Percentiles rank a stretch among this genome's conserved stretches.
Conservation (phyloP, 2,888 invertebrate species). For the Agonopterix arenella region DNA sequence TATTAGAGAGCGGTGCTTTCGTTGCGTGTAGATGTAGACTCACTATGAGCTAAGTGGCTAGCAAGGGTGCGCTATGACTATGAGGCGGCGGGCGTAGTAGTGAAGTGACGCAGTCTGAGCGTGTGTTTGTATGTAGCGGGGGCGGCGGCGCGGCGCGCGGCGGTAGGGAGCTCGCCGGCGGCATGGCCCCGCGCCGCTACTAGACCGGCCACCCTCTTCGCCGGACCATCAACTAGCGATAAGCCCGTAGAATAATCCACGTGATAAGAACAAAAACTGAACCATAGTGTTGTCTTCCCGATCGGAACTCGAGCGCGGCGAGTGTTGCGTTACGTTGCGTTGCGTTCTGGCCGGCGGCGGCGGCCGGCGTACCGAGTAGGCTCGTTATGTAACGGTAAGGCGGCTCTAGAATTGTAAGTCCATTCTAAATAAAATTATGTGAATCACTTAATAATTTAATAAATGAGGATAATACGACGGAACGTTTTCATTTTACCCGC, state of each 20-base stretch:
- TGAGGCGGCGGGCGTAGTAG: background rate
- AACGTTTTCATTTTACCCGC: conserved; percentile 44
- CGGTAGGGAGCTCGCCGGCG: conserved; percentile 40
- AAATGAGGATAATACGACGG: conserved; percentile 40
- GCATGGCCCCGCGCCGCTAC: conserved; percentile 65
- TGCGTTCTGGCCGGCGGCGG: conserved; percentile 1
- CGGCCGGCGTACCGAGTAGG: conserved; percentile 10
- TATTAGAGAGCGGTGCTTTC: background rate
- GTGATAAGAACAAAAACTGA: conserved; percentile 22
- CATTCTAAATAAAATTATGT: conserved; percentile 35
- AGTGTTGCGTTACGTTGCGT: conserved; percentile 13
- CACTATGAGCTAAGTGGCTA: conserved; percentile 33
- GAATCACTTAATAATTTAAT: conserved; percentile 43
- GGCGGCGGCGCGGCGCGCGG: conserved; percentile 52
- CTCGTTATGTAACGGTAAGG: conserved; percentile 18
- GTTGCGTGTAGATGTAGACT: background rate
- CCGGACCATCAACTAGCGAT: conserved; percentile 16
- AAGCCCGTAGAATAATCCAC: conserved; percentile 15
- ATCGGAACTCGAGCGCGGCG: conserved; percentile 9
- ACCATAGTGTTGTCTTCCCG: conserved; percentile 17
- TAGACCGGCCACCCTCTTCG: conserved; percentile 26
- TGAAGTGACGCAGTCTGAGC: conserved; percentile 4
- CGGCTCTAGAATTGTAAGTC: conserved; percentile 24
- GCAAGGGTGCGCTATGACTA: conserved; percentile 8
- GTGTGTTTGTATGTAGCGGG: conserved; percentile 38